These are phyloP conservation scores for Lipophrys pholis DNA, from an alignment of 2,113 vertebrate species.

Conservation along the genomic window DNA sequence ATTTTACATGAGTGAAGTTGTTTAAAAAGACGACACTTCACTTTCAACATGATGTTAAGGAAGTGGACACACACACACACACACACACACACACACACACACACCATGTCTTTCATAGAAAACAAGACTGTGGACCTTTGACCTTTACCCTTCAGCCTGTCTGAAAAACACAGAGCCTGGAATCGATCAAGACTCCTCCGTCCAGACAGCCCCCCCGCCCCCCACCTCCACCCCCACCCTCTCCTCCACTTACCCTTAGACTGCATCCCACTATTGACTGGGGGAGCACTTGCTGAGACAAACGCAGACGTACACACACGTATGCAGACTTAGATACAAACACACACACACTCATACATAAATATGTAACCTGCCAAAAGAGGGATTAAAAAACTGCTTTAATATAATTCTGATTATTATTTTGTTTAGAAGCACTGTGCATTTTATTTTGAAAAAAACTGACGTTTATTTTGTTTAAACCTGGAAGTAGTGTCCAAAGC, in stretches of 20 bases:
- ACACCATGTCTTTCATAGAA: slow-evolving; percentile 79
- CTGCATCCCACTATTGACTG: no score
- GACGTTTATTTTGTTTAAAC: no score
- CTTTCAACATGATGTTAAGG: not conserved
- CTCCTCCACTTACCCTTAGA: not conserved
- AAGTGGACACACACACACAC: slow-evolving; percentile 16
- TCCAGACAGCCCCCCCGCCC: slow-evolving; percentile 68
- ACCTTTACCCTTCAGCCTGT: slow-evolving; percentile 84
- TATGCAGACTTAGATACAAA: no score
- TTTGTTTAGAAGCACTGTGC: no score
- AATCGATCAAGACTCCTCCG: slow-evolving; percentile 78
- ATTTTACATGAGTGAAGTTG: slow-evolving; percentile 4
- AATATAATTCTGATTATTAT: no score
- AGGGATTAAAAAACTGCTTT: no score
- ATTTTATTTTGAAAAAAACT: no score
- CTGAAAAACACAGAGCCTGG: slow-evolving; percentile 84
- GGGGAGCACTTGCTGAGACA: no score
- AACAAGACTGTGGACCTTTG: slow-evolving; percentile 82
- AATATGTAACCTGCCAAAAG: no score
- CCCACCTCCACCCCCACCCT: slow-evolving; percentile 3
- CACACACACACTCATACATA: no score
- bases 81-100: slow-evolving; percentile 44
- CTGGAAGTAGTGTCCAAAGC: no score
- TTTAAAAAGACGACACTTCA: not conserved
- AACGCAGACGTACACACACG: no score